Base-by-base conservation (phyloP, 2,113 vertebrate species). In the Ptyas mucosa region DNA sequence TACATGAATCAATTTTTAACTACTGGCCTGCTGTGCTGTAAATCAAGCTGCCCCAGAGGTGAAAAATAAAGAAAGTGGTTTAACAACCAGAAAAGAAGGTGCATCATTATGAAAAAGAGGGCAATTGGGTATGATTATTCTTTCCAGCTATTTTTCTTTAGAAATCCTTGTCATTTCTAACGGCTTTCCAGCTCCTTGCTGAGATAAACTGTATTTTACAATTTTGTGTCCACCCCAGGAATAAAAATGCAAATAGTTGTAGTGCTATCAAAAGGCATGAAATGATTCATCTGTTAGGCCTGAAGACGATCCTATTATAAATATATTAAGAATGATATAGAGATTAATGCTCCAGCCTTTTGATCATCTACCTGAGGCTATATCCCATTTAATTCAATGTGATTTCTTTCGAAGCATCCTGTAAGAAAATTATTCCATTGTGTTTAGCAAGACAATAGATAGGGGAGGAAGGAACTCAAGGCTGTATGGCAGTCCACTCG, bases 221-320 rank as follows among this genome's bases (percentile, higher is more conserved):
- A 95, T 96, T 96, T 93, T 96, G 87, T 96, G 94, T 96, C 97
- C 93, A 92, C 57, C 96, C 93, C 95, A 94, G 51, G 92, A 92
- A 92, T 95, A 96, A 93, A 95, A 89, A 95, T 89, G 96, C 95
- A 95, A 93, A 85, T 81, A 88, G 94, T 94, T 96, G 94, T 96
- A 95, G 91, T 23, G 34, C 23, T 85, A 96, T 61, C 90, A 92
- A 96, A 94, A 85, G 94, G 87, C 90, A 69, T 88, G 94, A 95
- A 96, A 87, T 81, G 95, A 81, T 85, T 89, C 93, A 90, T 88
- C n/a, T 21, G 39, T 93, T 96, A 53, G 34, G 88, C 89, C 88
- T 88, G 46, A 89, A 96, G 95, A 95, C 95, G 55, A 94, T 90
- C 34, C 64, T 88, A 24, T 88, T 92, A 94, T 34, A 0, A 81